Evolutionary conservation across 2,888 invertebrate genomes (phyloP), one percentile per base, ranked within the genome.

Genomic region (Altica lythri): DNA sequence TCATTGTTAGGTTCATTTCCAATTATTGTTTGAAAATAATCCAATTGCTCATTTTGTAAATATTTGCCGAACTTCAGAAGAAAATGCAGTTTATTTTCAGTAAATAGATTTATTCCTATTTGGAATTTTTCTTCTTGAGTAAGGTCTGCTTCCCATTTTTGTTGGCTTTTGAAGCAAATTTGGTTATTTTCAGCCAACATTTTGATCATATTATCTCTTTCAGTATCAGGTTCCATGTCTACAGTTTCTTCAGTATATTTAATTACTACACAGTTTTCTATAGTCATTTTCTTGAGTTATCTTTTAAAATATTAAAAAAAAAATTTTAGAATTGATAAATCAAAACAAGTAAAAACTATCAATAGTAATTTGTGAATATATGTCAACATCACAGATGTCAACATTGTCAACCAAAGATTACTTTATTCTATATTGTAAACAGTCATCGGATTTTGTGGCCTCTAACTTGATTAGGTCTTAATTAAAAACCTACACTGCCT

Each of bases 131-230:
- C 89, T 12, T 76, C 72, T 1, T 79, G 74, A 3, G 82, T 82
- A 42, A 94, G 72, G 68, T 93, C 92, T 0, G 83, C 82, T 72
- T 93, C 91, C 67, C 85, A 84, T 42, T 86, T 80, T 75, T 92
- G 92, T 71, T 94, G 90, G 68, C 88, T 90, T 78, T 89, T 91
- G 67, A 94, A 92, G 59, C 84, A 81, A 32, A 86, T 82, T 55
- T 81, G 81, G 37, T 81, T 79, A 67, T 84, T 83, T 59, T 80
- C 72, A 2, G 83, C 81, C 60, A 91, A 73, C 67, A 81, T 80
- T 65, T 83, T 80, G 53, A 89, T 77, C 64, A 89, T 84, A 65
- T 83, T 81, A 44, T 78, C 72, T 59, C 80, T 74, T 34, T 81
- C 76, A 67, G 77, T 77, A 14, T 59, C 60, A 5, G 34, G 29